Evolutionary conservation across 2,888 invertebrate species (phyloP), one percentile per base, ranked within the genome.

Genomic region (Conchocele bisecta): DNA sequence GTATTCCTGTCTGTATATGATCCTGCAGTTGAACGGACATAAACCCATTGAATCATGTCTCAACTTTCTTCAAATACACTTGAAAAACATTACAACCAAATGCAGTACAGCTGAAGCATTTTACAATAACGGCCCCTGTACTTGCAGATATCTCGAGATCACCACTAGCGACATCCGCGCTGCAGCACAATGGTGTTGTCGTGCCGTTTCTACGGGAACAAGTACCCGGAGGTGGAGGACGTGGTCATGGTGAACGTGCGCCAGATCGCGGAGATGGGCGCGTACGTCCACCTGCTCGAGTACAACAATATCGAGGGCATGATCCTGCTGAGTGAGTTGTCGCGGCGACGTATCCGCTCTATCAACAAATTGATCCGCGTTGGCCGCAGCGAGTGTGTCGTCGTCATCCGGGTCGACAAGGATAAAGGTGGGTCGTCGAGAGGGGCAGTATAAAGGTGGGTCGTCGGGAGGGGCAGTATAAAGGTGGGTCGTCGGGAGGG

Each of bases 191-290:
- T 89, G 89, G 86, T 86, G 60, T 68, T 91, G 28, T 80, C 87
- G 15, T 91, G 91, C 84, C 94, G 99, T 90, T 99, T 97, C 94
- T 99, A 99, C 91, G 95, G 96, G 91, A 96, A 98, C 92, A 96
- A 96, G 89, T 99, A 98, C 92, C 99, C 99, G 1, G 99, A 99
- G 91, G 95, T 98, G 70, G 99, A 99, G 88, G 99, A 99, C 94
- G 98, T 99, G 53, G 99, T 99, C 51, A 98, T 99, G 98, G 99
- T 98, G 28, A 99, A 98, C 90, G 99, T 99, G 3, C 94, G 97
- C 46, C 91, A 97, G 78, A 99, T 99, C 88, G 99, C 98, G 20
- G 99, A 99, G 93, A 99, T 99, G 99, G 99, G 99, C 70, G 99
- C 99, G 1, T 99, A 99, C 91, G 99, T 99, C 17, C 96, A 98